Evolutionary conservation across 1,140 invertebrate genomes (phyloP).

Genomic region (Phymastichus coffea): DNA sequence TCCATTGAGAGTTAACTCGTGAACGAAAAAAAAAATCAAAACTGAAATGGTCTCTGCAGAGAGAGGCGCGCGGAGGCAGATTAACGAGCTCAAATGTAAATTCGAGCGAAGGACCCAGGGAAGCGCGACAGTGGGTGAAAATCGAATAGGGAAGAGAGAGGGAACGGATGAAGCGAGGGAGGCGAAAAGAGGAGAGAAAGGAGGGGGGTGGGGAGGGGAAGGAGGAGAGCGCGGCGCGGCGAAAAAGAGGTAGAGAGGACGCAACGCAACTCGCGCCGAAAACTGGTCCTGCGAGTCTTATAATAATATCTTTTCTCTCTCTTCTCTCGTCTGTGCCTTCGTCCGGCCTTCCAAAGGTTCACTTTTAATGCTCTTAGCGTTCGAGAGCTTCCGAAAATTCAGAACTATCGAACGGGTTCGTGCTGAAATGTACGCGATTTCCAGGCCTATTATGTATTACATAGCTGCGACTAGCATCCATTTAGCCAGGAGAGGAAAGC

Average conservation of each 20-base stretch:
- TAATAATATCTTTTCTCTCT: constrained; percentile 33
- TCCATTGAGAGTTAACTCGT: no score
- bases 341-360: neutral
- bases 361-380: constrained; percentile 7
- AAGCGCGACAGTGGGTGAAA: constrained; percentile 33
- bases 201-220: neutral
- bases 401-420: neutral
- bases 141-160: constrained; percentile 33
- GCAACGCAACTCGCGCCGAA: constrained; percentile 25
- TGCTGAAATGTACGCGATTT: no score
- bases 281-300: constrained; percentile 37
- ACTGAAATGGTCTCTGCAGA: neutral
- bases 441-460: no score
- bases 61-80: constrained; percentile 14
- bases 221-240: neutral
- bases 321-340: constrained; percentile 17
- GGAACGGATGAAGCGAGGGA: neutral
- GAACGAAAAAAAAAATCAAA: neutral
- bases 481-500: no score
- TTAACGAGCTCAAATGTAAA: constrained; percentile 37
- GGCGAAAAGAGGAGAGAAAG: constrained; percentile 7
- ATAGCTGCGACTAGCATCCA: no score
- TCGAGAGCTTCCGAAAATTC: constrained; percentile 4
- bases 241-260: neutral
- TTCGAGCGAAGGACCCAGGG: constrained; percentile 31